Conservation (phyloP, 2,888 invertebrate genomes). For the Cantharis lateralis region DNA sequence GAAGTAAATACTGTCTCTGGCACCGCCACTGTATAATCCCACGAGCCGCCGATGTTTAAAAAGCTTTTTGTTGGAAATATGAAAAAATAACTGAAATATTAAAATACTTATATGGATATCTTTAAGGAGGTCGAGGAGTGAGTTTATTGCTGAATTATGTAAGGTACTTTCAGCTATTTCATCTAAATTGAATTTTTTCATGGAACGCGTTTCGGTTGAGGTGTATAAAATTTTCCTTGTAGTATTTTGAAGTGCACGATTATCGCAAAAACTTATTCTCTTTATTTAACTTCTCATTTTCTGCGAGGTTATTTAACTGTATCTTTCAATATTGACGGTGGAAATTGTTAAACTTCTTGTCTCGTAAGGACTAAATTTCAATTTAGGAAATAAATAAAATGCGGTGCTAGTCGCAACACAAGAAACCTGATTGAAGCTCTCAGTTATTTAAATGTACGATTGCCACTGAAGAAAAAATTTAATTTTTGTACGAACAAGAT, state of each 20-base stretch:
- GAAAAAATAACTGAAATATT: background rate
- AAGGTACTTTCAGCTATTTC: background rate
- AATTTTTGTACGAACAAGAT: slow-evolving; percentile 8
- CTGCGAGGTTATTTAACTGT: background rate
- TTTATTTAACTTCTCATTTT: background rate
- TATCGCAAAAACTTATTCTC: background rate
- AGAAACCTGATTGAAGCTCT: background rate
- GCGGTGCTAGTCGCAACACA: background rate
- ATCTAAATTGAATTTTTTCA: slow-evolving; percentile 6
- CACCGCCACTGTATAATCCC: too few relatives aligned
- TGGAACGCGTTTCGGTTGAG: background rate
- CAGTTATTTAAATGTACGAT: background rate
- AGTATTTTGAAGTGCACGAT: background rate
- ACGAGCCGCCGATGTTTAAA: background rate
- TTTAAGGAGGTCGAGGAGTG: background rate
- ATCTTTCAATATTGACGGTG: background rate
- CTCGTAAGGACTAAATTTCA: background rate
- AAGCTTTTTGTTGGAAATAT: background rate
- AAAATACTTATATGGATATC: background rate
- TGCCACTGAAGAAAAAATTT: slow-evolving; percentile 15
- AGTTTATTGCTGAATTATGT: slow-evolving; percentile 4
- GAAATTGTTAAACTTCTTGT: background rate
- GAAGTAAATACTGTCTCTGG: too few relatives aligned
- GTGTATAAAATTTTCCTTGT: background rate
- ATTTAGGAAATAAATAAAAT: background rate